Evolutionary conservation across 2,797 vertebrate species (phyloP), one percentile per base, ranked within the genome.

Genomic region (Rallus crepitans): DNA sequence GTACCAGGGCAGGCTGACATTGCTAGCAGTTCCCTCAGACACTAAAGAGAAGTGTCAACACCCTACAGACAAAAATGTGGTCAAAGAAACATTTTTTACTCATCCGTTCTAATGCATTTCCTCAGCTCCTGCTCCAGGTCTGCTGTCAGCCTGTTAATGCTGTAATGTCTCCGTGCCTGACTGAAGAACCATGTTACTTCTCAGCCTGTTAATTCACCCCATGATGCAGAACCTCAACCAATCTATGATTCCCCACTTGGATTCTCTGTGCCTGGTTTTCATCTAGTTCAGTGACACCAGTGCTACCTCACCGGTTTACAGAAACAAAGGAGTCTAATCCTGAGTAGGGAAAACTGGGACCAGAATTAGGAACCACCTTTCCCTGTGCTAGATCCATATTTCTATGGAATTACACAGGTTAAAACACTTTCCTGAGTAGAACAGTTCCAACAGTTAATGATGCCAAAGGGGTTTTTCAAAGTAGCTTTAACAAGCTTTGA

Each of bases 1-100:
- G 71, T 94, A 60, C 75, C 31, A 93, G 93, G 88, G 90, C 56
- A 89, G 39, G 48, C 31, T 76, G 64, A 95, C 66, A 88, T 42
- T 88, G 70, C 60, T 91, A 85, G 69, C 56, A 63, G 65, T 95
- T 96, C 83, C 82, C 90, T 79, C 85, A 94, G 88, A 96, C 28
- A 48, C 59, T 96, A 55, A 96, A 93, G 64, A 92, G 45, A 97
- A 83, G 21, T 80, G 80, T 93, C 78, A 77, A 39, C 35, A 68
- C 63, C 90, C 69, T 94, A 68, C 83, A 94, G 94, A 92, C 50
- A 94, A 69, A 76, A 77, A 31, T 50, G 72, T 78, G 71, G 70
- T 45, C 56, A 59, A 89, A 72, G 52, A 78, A 48, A 81, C 23
- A 45, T 60, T 81, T 93, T 56, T 65, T 64, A 91, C 50, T 57